Conservation (phyloP, 2,113 vertebrate species). For the Heterotilapia buettikoferi region DNA sequence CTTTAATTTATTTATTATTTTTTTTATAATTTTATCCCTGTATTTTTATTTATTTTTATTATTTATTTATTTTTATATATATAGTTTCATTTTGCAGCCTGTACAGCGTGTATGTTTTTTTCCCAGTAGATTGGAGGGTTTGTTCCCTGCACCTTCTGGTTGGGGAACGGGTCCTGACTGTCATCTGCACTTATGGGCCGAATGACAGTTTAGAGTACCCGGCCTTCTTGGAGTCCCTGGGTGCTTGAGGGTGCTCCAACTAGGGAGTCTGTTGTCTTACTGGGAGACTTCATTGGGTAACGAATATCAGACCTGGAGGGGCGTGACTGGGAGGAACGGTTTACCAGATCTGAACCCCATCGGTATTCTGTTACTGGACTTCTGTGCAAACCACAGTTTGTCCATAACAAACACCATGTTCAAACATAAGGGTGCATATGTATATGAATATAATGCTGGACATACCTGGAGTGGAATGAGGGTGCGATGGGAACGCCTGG, state of each 20-base stretch:
- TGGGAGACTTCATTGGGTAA: background rate
- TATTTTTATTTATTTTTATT: background rate
- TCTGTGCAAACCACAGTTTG: background rate
- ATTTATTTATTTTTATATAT: background rate
- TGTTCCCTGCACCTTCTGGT: background rate
- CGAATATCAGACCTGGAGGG: background rate
- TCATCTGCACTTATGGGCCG: background rate
- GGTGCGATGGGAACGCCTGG: background rate
- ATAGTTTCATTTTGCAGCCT: background rate
- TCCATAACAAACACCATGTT: background rate
- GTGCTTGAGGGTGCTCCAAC: background rate
- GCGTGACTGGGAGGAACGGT: background rate
- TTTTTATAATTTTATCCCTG: background rate
- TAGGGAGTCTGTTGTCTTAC: background rate
- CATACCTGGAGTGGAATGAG: background rate
- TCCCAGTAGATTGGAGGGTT: background rate
- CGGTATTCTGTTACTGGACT: background rate
- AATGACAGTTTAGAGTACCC: background rate
- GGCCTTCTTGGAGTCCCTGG: background rate
- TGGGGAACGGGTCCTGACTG: accelerated
- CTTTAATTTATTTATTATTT: background rate
- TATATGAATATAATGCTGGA: background rate
- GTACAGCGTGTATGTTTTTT: background rate
- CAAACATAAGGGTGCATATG: background rate
- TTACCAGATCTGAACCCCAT: background rate